Evolutionary conservation across 2,113 vertebrate species (phyloP), one percentile per base, ranked within the genome.

Genomic region (Arenaria interpres): DNA sequence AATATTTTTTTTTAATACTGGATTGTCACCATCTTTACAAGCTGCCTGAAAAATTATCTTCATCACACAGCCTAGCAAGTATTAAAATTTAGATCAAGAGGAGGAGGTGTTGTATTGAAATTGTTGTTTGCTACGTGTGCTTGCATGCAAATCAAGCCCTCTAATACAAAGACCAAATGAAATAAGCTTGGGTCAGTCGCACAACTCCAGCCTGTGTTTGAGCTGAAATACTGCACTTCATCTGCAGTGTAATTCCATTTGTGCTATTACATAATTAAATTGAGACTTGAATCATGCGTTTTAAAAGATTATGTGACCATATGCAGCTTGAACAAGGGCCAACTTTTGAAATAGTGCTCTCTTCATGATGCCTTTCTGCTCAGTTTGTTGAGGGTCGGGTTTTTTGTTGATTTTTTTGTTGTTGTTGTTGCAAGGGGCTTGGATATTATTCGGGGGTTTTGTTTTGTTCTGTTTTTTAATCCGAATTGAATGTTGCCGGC

Each of bases 291-390:
- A 98, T 98, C 97, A 97, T 93, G 97, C 98, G 85, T 99, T 99
- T 99, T 99, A 99, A 99, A 99, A 99, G 99, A 99, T 99, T 99
- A 99, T 99, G 98, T 98, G 98, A 98, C 98, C 99, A 99, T 99
- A 99, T 99, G 99, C 98, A 98, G 98, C 98, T 99, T 99, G 99
- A 99, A 98, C 97, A 97, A 85, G 97, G 96, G 99, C 99, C 99
- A 99, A 93, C 97, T 98, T 98, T 96, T 98, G 97, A 98, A 98
- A 98, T 92, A 97, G 83, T 95, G 94, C 75, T 95, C 96, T 98
- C 98, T 98, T 98, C 98, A 97, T 97, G 89, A 98, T 98, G 97
- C 90, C 62, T 95, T 97, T 97, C 97, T 98, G 95, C 98, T 98
- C 94, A 92, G 91, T 97, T 98, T 98, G 11, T 82, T 85, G 32